Evolutionary conservation across 2,113 vertebrate species (phyloP).

Genomic region (Nibea coibor): DNA sequence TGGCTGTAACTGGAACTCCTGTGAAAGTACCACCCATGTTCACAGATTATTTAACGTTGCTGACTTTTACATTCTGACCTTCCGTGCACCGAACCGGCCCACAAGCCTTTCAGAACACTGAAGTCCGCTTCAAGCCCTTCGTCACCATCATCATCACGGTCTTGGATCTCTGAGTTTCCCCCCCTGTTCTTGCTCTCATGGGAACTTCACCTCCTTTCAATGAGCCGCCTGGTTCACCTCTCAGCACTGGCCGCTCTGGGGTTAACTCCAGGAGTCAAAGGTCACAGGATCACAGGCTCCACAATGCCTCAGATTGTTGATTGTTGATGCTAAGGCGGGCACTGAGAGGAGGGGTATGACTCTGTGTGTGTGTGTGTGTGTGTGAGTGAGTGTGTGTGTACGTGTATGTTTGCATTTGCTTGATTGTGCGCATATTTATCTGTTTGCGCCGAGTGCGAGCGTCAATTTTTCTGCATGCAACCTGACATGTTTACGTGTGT

Average conservation of each 20-base stretch:
- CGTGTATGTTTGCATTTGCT: conserved; percentile 52
- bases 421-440: conserved; percentile 61
- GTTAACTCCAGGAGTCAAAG: conserved; percentile 78
- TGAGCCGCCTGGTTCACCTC: conserved; percentile 80
- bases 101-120: conserved; percentile 29
- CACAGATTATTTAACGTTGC: neutral
- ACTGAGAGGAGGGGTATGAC: conserved; percentile 55
- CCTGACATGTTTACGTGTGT: conserved; percentile 43
- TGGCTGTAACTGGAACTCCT: neutral
- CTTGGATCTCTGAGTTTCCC: conserved; percentile 56
- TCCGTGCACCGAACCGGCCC: neutral
- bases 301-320: conserved; percentile 83
- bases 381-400: conserved; percentile 35
- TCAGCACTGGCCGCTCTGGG: conserved; percentile 74
- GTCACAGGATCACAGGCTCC: conserved; percentile 83
- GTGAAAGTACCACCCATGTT: neutral
- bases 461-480: conserved; percentile 47
- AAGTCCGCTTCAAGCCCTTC: conserved; percentile 53
- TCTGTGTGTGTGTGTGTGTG: conserved; percentile 16
- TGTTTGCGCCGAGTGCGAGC: conserved; percentile 43
- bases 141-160: conserved; percentile 41
- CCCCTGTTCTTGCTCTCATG: conserved; percentile 83
- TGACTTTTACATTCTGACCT: conserved; percentile 6
- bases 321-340: conserved; percentile 78
- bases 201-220: conserved; percentile 81